phyloP scores from a whole-genome alignment of 2,113 vertebrate species.

The Clarias gariepinus region DNA sequence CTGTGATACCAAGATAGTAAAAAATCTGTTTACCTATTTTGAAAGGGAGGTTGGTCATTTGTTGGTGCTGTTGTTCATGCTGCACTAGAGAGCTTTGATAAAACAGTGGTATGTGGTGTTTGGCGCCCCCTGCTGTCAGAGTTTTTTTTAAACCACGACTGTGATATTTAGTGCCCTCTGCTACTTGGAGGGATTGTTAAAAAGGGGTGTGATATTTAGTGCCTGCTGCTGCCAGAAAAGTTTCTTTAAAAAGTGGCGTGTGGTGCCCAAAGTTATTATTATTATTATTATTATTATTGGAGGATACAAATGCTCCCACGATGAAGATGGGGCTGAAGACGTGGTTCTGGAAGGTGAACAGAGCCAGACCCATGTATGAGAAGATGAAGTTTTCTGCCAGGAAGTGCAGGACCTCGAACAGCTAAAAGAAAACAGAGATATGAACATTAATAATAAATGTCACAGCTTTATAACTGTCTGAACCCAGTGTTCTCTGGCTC shows the following conservation, averaged over 20 bases:
- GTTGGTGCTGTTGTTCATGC: no score
- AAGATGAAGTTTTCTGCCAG: conserved; percentile 98
- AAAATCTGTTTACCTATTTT: no score
- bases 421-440: conserved; percentile 65
- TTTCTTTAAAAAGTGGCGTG: no score
- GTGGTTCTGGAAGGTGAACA: conserved; percentile 98
- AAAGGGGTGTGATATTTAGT: not conserved
- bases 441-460: not conserved
- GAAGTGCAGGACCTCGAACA: conserved; percentile 95
- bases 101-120: not conserved
- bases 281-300: conserved; percentile 39
- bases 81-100: no score
- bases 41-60: no score
- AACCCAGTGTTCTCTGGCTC: not conserved
- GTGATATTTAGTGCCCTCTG: not conserved
- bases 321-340: conserved; percentile 95
- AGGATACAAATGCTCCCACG: conserved; percentile 95
- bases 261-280: not conserved
- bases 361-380: conserved; percentile 95
- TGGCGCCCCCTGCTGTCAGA: not conserved
- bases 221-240: not conserved
- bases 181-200: fast-evolving
- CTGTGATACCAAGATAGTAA: no score
- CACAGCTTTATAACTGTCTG: not conserved
- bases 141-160: not conserved